Evolutionary conservation across 1,140 invertebrate species (phyloP), one percentile per base, ranked within the genome.

Genomic region (Harpegnathos saltator): DNA sequence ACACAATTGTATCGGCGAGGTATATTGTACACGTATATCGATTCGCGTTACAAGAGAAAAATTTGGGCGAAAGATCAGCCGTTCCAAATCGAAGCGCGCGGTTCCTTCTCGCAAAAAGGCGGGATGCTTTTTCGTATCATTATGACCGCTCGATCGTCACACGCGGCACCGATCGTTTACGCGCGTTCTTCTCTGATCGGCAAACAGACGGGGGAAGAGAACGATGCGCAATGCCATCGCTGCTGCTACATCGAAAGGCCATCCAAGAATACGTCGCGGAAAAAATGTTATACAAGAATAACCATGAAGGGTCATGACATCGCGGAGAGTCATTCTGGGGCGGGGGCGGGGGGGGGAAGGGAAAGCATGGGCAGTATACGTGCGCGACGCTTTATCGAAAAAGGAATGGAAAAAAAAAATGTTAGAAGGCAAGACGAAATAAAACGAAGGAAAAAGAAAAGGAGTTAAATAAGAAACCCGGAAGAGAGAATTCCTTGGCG

Each of bases 271-370:
- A 56, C 65, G 58, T 24, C 44, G 71, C 62, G 62, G 50, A 58
- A 72, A 84, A 81, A 78, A 54, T 54, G 50, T 54, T 71, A 19
- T 22, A 75, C 66, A 50, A 75, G 22, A 82, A 86, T 83, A 58
- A 59, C 22, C 38, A 15, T 58, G 59, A 83, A 19, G 54, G 81
- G 38, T 63, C 44, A 65, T 82, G 66, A 71, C 83, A 65, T 66
- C 58, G n/a, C n/a, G 56, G 11, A 44, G 38, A 44, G 38, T 44
- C 38, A n/a, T n/a, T n/a, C n/a, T n/a, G n/a, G n/a, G n/a, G n/a
- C n/a, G n/a, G n/a, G n/a, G n/a, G n/a, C 9, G 7, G 38, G 9
- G 4, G 24, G 24, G 56, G 15, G 54, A 38, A 52, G 33, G 22
- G n/a, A 4, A n/a, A n/a, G n/a, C n/a, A n/a, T n/a, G 24, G 74